Evolutionary conservation across 2,797 vertebrate species (phyloP).

Genomic region (Chlorospingus flavigularis): DNA sequence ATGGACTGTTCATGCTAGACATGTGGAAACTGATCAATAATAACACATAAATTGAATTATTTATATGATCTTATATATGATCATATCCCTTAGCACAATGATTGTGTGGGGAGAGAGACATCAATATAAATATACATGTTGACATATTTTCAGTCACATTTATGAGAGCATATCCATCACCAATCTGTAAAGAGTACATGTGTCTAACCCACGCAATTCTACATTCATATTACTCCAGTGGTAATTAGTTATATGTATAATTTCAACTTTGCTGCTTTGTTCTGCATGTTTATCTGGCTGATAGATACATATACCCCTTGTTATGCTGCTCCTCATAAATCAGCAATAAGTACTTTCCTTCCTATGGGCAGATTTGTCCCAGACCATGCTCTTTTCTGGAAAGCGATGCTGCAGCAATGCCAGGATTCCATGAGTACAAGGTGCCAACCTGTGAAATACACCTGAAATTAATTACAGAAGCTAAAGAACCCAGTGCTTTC

Average conservation of each 20-base stretch:
- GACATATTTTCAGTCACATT: neutral
- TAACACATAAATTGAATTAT: neutral
- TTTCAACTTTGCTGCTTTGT: neutral
- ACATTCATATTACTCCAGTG: neutral
- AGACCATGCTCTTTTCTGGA: rapidly evolving
- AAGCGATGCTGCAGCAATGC: neutral
- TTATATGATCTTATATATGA: neutral
- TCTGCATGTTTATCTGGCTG: neutral
- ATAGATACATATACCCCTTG: neutral
- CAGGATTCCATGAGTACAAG: neutral
- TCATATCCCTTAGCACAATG: neutral
- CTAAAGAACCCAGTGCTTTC: neutral
- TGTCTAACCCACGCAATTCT: neutral
- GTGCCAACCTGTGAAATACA: slow-evolving; percentile 3
- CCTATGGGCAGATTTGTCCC: neutral
- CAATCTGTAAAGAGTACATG: neutral
- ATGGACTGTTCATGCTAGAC: neutral
- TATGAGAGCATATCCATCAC: neutral
- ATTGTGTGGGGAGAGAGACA: neutral
- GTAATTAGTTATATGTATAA: neutral
- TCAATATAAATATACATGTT: neutral
- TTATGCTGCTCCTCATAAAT: neutral
- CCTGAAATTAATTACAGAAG: neutral
- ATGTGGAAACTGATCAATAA: neutral
- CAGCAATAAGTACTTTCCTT: neutral